phyloP scores from a whole-genome alignment of 2,888 invertebrate species.

The Marronus borbonicus region DNA sequence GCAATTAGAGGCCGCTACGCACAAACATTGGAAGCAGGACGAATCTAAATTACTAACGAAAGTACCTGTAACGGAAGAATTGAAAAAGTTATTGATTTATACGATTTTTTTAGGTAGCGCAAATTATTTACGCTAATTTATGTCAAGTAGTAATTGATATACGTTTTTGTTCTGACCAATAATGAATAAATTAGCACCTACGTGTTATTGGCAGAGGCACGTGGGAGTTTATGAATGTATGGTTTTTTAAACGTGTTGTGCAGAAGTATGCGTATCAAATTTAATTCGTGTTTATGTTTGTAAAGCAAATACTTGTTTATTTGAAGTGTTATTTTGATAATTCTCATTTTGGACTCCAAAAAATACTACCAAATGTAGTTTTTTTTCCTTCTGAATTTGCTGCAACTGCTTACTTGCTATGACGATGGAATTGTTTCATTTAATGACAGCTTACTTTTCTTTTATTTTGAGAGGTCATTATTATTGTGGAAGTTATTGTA shows the following conservation, averaged over 20 bases:
- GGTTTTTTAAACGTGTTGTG: not conserved
- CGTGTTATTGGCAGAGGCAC: not conserved
- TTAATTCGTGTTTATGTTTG: not conserved
- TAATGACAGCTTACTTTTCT: no score
- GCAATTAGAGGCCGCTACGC: conserved; percentile 73
- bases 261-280: not conserved
- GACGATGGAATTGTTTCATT: no score
- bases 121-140: conserved; percentile 18
- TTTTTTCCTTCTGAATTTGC: no score
- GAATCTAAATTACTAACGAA: conserved; percentile 69
- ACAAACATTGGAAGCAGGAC: conserved; percentile 73
- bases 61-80: conserved; percentile 5
- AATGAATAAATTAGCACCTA: conserved; percentile 25
- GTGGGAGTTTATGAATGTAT: not conserved
- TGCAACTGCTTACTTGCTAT: no score
- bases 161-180: not conserved
- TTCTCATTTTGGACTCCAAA: no score
- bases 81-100: not conserved
- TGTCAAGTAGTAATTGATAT: conserved; percentile 13
- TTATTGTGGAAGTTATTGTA: no score
- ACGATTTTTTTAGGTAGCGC: no score
- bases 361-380: no score
- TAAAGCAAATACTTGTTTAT: not conserved
- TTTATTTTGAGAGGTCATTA: no score
- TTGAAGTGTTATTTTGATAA: not conserved